Conservation (phyloP, 2,113 vertebrate species). For the Petaurus breviceps region DNA sequence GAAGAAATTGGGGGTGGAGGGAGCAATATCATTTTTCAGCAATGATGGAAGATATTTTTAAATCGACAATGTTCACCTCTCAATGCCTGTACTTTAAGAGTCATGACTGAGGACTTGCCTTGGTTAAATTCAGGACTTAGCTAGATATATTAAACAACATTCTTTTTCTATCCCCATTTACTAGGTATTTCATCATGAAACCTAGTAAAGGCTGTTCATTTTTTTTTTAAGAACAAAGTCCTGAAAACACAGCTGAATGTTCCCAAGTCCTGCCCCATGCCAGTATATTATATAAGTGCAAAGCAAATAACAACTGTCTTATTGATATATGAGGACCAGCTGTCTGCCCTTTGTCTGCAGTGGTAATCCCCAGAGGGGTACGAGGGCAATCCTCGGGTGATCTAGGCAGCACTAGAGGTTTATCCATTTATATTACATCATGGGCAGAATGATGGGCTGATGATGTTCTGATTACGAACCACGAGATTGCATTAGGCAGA, state of each 20-base stretch:
- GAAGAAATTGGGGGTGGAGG: background rate
- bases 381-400: constrained; percentile 62
- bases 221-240: constrained; percentile 35
- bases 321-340: constrained; percentile 21
- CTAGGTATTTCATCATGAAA: constrained; percentile 41
- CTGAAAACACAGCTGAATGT: constrained; percentile 33
- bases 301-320: constrained; percentile 37
- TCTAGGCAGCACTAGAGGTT: constrained; percentile 55
- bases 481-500: constrained; percentile 57
- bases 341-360: constrained; percentile 62
- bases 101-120: background rate
- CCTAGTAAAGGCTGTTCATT: background rate
- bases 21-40: background rate
- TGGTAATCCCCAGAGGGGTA: constrained; percentile 60
- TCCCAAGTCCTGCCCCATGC: background rate
- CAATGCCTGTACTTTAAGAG: background rate
- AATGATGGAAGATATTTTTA: background rate
- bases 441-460: constrained; percentile 59
- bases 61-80: constrained; percentile 13
- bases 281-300: background rate
- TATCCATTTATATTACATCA: constrained; percentile 62
- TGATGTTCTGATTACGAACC: constrained; percentile 43
- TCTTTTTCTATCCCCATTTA: constrained; percentile 1
- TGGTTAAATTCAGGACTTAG: background rate
- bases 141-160: background rate